phyloP scores from a whole-genome alignment of 2,797 vertebrate genomes.

The Sebastes cheni region DNA sequence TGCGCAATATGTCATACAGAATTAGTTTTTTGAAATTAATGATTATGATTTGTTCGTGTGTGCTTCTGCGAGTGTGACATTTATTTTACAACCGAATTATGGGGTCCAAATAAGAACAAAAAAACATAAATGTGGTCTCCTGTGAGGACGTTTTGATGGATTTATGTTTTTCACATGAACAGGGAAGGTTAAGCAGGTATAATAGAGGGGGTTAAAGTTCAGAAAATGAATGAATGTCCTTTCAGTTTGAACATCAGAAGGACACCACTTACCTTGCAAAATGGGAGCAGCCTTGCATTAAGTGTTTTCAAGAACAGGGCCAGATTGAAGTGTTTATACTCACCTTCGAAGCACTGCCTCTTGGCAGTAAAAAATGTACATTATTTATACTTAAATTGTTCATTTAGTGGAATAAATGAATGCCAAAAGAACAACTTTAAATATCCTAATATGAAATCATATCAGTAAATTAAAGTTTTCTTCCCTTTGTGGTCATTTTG shows the following conservation, averaged over 20 bases:
- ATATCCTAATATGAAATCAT: too few relatives aligned
- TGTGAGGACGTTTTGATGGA: constrained; percentile 18
- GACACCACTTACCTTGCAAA: neutral
- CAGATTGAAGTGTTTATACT: neutral
- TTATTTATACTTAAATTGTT: too few relatives aligned
- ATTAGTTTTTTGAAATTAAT: constrained; percentile 19
- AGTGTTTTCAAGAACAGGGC: neutral
- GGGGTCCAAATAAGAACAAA: neutral
- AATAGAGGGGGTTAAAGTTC: constrained; percentile 30
- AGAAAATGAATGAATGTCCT: constrained; percentile 13
- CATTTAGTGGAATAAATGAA: too few relatives aligned
- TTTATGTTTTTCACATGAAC: constrained; percentile 16
- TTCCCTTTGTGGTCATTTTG: too few relatives aligned
- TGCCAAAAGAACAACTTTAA: too few relatives aligned
- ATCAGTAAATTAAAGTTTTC: too few relatives aligned
- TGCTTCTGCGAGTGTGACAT: constrained; percentile 1
- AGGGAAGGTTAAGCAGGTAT: constrained; percentile 4
- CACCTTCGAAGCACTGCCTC: too few relatives aligned
- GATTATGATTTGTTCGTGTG: constrained; percentile 9
- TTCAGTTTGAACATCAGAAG: neutral
- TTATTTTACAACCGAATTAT: neutral
- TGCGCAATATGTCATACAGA: constrained; percentile 27
- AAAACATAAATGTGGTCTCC: neutral
- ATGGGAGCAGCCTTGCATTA: neutral
- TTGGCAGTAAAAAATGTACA: too few relatives aligned